Base-by-base conservation (phyloP, 2,113 vertebrate genomes). In the Erythrocebus patas region DNA sequence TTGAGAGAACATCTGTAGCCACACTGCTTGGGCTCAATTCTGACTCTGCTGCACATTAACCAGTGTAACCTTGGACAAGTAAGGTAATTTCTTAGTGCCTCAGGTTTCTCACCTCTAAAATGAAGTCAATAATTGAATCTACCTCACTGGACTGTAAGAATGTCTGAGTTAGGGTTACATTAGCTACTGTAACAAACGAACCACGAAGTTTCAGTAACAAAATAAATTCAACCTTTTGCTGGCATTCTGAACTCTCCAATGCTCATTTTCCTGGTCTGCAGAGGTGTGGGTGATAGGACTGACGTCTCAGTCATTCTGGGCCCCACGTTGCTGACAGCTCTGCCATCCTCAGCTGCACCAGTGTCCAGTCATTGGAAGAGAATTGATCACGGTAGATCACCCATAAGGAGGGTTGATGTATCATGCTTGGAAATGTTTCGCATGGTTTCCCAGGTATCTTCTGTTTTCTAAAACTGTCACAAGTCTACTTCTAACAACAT, bases 221-320 rank as follows among this genome's bases (percentile, higher is more conserved):
- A 38, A 64, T 48, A 9, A 32, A 40, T 3, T 70, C 12, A 52
- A 23, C 5, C 22, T 8, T 35, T 70, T 70, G 32, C 59, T 30
- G 48, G 2, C n/a, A 57, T 25, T 64, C 17, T 11, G 18, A 57
- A 22, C 5, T 73, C 2, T n/a, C 5, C 7, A 10, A 1, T 61
- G 6, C 11, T 61, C 16, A 52, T 11, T 4, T 30, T 25, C 12
- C 20, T 52, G 38, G 3, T 45, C 12, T 70, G 40, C 10, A 22
- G 16, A 48, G 10, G 1, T 3, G 5, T 17, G 30, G 20, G 10
- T 2, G 12, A n/a, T 38, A 20, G 10, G 13, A 70, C 2, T 11
- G 50, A 52, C 5, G 6, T 25, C 2, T 48, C 22, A 12, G 3
- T 75, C 27, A 55, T 38, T 32, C 1, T 23, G 9, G 0, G 20